phyloP scores from a whole-genome alignment of 2,113 vertebrate species.

The Paradisaea rubra region DNA sequence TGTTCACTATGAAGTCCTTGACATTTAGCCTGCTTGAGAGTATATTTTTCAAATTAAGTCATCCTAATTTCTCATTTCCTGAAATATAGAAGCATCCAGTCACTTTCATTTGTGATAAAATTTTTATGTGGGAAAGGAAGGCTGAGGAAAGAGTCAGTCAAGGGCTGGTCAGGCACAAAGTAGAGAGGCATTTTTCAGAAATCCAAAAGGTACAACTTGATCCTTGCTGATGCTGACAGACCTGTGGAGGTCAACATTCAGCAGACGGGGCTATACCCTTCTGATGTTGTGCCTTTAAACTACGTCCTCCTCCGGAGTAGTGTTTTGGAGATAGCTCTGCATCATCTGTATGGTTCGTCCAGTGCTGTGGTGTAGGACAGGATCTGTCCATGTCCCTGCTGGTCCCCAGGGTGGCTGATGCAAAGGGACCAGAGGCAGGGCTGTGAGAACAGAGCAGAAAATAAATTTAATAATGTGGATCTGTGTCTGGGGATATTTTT shows the following conservation, averaged over 20 bases:
- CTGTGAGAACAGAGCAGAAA: background rate
- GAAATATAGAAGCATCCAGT: background rate
- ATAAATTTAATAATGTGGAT: background rate
- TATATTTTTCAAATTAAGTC: background rate
- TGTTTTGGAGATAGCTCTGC: background rate
- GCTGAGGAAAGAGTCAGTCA: background rate
- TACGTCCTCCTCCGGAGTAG: rapidly evolving
- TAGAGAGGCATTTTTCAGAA: background rate
- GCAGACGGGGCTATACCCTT: background rate
- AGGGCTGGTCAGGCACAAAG: background rate
- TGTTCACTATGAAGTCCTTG: background rate
- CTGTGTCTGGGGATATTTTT: background rate
- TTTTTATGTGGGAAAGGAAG: background rate
- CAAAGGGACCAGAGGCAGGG: background rate
- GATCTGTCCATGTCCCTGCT: rapidly evolving
- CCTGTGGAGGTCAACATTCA: background rate
- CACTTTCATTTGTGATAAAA: background rate
- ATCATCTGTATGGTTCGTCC: background rate
- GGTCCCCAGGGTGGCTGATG: background rate
- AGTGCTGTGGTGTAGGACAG: background rate
- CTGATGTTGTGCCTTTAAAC: background rate
- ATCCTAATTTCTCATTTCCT: background rate
- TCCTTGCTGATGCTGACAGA: background rate
- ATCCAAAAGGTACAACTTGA: background rate
- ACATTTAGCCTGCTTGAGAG: background rate